Base-by-base conservation (phyloP, 2,113 vertebrate genomes). In the Zapus hudsonius region DNA sequence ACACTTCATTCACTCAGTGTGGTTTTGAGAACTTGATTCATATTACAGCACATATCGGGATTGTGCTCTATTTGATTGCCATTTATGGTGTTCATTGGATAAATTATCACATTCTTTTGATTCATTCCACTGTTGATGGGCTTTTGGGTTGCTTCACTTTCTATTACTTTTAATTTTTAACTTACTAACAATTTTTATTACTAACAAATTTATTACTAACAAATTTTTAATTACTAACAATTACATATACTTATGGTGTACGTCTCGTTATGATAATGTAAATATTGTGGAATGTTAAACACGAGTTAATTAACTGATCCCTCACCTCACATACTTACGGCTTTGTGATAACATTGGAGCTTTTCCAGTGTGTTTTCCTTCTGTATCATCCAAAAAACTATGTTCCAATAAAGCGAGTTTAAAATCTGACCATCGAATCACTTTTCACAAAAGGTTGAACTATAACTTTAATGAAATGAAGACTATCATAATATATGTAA, bases 381-480 rank as follows among this genome's bases (percentile, higher is more conserved):
- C 44, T 40, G 11, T 84, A 36, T 64, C n/a, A 67, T 4, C 7
- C 27, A 38, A 73, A 91, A 95, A 90, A 40, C 2, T 40, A 78
- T 4, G 61, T 80, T 93, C 85, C 79, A 90, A 87, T 44, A 90
- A 87, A 44, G 22, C 80, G 36, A 36, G 23, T 11, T 73, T 67
- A 76, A 94, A 84, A 75, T 29, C 25, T 84, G 61, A 69, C 8
- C 13, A 95, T 84, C 70, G 87, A 63, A 78, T 74, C 69, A 55
- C 23, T 19, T 76, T 44, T 36, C 57, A 79, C 15, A 83, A 79
- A 74, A 23, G 27, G 25, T 78, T 85, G 57, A 90, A 64, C 20
- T 33, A 59, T 79, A 33, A 78, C 8, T 78, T 8, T 70, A 80
- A 52, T 57, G 90, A 90, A 95, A 81, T 78, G 23, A 89, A 64